Percentiles rank a stretch among this genome's conserved stretches.
Evolutionary conservation across 2,888 invertebrate species (phyloP).

Genomic region (Cephus nigrinus): DNA sequence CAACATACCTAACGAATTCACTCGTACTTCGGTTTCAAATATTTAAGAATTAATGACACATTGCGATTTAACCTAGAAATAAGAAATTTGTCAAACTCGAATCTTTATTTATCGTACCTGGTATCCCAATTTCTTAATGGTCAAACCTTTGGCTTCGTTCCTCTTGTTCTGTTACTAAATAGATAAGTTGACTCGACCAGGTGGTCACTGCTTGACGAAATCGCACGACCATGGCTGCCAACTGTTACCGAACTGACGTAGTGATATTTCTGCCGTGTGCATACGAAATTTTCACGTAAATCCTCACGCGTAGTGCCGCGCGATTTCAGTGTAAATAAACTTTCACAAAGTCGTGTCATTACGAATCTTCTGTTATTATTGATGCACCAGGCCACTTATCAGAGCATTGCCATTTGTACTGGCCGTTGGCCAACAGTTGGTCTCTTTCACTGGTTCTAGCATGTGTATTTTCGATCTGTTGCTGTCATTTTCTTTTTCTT

Average conservation of each 20-base stretch:
- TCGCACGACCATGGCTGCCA: background rate
- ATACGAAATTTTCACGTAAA: background rate
- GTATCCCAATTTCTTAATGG: background rate
- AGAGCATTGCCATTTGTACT: background rate
- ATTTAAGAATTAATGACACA: background rate
- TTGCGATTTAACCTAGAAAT: background rate
- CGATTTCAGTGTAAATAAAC: background rate
- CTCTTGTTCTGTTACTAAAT: background rate
- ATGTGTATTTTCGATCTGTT: background rate
- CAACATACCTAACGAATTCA: background rate
- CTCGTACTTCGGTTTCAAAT: background rate
- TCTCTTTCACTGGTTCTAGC: background rate
- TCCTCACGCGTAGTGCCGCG: background rate
- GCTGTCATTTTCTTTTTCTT: background rate
- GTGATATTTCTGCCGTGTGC: background rate
- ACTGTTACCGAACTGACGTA: constrained; percentile 4
- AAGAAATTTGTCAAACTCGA: background rate
- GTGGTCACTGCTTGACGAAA: background rate
- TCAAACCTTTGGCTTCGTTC: background rate
- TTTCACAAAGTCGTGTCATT: background rate
- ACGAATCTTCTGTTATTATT: background rate
- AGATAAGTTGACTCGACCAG: background rate
- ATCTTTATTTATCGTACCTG: background rate
- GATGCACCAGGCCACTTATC: background rate
- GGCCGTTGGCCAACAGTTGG: background rate